Evolutionary conservation across 2,888 invertebrate species (phyloP).

Genomic region (Perizoma flavofasciatum): DNA sequence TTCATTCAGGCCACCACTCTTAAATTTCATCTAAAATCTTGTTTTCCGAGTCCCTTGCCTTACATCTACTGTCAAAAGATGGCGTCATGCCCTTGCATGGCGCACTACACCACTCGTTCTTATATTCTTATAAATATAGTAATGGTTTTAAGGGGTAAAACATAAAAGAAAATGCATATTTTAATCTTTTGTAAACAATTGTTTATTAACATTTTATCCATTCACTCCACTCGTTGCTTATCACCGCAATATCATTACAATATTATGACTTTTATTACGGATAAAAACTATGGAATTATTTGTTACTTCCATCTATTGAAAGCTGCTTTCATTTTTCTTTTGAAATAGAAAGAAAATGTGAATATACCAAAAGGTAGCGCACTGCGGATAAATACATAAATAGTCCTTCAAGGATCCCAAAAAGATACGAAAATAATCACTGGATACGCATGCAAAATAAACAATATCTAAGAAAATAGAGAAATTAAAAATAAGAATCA

Average conservation of each 20-base stretch:
- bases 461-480: slow-evolving; percentile 62
- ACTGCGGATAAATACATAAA: slow-evolving; percentile 55
- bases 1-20: too few species aligned
- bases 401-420: slow-evolving; percentile 55
- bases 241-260: slow-evolving; percentile 73
- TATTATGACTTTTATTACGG: slow-evolving; percentile 76
- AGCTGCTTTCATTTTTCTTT: slow-evolving; percentile 82
- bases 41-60: too few species aligned
- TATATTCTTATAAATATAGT: too few species aligned
- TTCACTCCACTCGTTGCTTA: slow-evolving; percentile 65
- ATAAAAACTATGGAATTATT: slow-evolving; percentile 76
- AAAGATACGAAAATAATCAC: slow-evolving; percentile 54
- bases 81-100: too few species aligned
- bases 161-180: slow-evolving; percentile 62
- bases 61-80: too few species aligned
- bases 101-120: too few species aligned
- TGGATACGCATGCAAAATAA: slow-evolving; percentile 72
- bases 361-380: slow-evolving; percentile 75
- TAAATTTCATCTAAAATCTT: too few species aligned
- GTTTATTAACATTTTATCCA: slow-evolving; percentile 84
- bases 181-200: slow-evolving; percentile 84
- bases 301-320: slow-evolving; percentile 62
- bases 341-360: slow-evolving; percentile 68
- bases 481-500: slow-evolving; percentile 63
- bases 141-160: too few species aligned